phyloP scores from a whole-genome alignment of 2,888 invertebrate species.

The Mantis religiosa region DNA sequence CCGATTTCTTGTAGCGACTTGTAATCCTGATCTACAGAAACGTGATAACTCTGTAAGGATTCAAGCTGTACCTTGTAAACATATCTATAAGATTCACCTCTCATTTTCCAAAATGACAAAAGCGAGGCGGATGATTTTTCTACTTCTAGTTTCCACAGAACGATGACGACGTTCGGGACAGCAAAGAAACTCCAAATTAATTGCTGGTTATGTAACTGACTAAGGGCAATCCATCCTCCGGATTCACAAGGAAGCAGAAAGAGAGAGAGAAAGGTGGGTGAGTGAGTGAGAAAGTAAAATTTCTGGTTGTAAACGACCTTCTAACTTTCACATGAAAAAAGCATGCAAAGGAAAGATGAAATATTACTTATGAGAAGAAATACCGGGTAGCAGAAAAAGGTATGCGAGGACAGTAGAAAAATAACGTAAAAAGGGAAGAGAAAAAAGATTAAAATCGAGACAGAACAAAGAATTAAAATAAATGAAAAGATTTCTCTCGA shows the following conservation, averaged over 20 bases:
- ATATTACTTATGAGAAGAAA: neutral
- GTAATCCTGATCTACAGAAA: neutral
- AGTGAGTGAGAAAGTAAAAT: neutral
- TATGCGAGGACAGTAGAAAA: neutral
- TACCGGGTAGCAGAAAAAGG: neutral
- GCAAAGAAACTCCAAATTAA: neutral
- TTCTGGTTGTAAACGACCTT: neutral
- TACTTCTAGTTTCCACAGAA: neutral
- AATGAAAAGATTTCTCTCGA: neutral
- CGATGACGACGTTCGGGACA: neutral
- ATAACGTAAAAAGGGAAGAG: neutral
- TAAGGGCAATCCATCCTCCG: neutral
- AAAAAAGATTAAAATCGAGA: neutral
- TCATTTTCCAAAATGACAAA: neutral
- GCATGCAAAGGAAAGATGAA: neutral
- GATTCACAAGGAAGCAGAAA: neutral
- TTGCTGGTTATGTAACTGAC: constrained; percentile 1
- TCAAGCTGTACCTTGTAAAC: neutral
- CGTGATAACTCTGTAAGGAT: neutral
- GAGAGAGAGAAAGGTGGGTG: neutral
- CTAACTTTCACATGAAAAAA: neutral
- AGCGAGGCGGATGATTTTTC: neutral
- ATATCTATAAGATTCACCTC: neutral
- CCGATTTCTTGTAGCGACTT: neutral
- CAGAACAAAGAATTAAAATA: constrained; percentile 2